phyloP scores from a whole-genome alignment of 1,140 invertebrate species.

The Drosophila funebris region DNA sequence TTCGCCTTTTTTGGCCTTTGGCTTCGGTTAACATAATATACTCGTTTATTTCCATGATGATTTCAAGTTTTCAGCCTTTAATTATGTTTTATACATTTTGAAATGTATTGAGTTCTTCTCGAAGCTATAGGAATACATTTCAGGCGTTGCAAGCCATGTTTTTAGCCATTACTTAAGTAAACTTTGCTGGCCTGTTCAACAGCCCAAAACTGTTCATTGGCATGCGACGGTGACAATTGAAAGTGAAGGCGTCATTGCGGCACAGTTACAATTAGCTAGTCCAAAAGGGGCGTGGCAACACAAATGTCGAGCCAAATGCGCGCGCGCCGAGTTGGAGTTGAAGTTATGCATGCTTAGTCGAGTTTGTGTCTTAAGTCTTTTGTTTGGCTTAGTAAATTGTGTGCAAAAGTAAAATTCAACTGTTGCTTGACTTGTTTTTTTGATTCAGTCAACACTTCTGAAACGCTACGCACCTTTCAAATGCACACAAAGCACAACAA shows the following conservation, averaged over 20 bases:
- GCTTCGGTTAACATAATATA: constrained; percentile 4
- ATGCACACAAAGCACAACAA: not conserved
- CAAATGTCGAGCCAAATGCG: not conserved
- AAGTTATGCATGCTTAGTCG: constrained; percentile 16
- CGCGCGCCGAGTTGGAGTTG: not conserved
- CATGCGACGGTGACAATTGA: constrained; percentile 21
- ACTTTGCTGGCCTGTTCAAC: constrained; percentile 22
- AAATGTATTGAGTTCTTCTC: not conserved
- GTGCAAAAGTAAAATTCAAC: constrained; percentile 38
- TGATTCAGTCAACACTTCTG: constrained; percentile 22
- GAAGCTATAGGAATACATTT: not conserved
- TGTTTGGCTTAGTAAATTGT: constrained; percentile 33
- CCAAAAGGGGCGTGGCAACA: constrained; percentile 15
- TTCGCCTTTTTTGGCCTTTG: constrained; percentile 13
- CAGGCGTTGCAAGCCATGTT: not conserved
- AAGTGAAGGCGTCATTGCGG: constrained; percentile 33
- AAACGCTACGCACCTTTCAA: constrained; percentile 32
- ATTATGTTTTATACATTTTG: not conserved
- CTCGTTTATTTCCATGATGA: constrained; percentile 9
- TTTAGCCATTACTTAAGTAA: constrained; percentile 39
- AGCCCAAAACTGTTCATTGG: constrained; percentile 10
- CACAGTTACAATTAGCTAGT: constrained; percentile 9
- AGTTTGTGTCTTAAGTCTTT: constrained; percentile 73
- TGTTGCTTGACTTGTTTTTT: constrained; percentile 23
- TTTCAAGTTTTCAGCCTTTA: constrained; percentile 12